Conservation (phyloP, 2,797 vertebrate genomes). For the Lepidocolaptes lacrymiger region DNA sequence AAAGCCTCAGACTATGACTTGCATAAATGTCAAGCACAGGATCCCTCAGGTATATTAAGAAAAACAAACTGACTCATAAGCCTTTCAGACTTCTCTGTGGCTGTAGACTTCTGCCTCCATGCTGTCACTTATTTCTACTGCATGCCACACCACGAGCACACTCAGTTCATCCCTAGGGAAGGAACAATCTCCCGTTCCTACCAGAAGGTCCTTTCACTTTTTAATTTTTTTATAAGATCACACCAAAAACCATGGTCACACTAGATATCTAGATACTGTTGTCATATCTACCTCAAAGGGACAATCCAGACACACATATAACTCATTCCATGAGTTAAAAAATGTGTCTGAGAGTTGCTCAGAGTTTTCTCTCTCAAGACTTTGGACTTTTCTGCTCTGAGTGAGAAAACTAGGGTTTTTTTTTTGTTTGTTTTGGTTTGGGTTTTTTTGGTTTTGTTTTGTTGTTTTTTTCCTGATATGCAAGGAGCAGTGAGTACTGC, state of each 20-base stretch:
- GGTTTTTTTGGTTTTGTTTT: too few relatives aligned
- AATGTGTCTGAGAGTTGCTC: not conserved
- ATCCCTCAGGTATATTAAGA: not conserved
- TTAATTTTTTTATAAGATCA: not conserved
- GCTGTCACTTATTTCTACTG: not conserved
- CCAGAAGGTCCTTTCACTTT: not conserved
- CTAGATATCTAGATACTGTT: not conserved
- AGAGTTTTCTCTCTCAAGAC: not conserved
- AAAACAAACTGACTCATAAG: not conserved
- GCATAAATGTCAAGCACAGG: not conserved
- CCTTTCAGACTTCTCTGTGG: not conserved
- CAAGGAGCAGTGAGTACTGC: not conserved
- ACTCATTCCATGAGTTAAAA: not conserved
- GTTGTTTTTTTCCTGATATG: not conserved
- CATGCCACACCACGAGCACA: not conserved
- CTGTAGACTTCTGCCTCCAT: not conserved
- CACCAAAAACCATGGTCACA: not conserved
- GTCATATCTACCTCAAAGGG: not conserved
- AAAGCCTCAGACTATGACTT: not conserved
- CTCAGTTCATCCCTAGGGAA: not conserved
- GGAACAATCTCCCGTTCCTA: not conserved
- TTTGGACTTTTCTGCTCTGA: not conserved
- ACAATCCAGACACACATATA: not conserved
- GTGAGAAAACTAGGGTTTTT: not conserved
- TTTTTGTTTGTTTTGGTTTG: too few relatives aligned